Evolutionary conservation across 1,140 invertebrate genomes (phyloP).

Genomic region (Sinonovacula constricta): DNA sequence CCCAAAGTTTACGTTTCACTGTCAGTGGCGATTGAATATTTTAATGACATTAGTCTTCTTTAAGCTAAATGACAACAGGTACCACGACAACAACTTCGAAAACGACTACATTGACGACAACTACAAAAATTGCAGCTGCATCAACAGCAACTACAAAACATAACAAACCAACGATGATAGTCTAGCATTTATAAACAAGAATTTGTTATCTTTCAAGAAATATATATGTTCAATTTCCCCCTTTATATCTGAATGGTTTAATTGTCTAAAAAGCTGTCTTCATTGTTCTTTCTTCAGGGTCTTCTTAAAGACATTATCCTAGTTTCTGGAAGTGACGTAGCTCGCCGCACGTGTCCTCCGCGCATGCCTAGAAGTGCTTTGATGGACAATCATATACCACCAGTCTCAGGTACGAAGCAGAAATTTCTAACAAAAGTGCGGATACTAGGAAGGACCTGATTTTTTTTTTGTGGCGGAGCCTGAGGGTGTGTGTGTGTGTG

Average conservation of each 20-base stretch:
- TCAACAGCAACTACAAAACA: background rate
- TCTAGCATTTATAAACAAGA: background rate
- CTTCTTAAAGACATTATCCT: constrained; percentile 69
- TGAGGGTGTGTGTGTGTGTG: no score
- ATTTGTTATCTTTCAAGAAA: background rate
- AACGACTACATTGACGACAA: no score
- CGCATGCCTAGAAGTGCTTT: constrained; percentile 50
- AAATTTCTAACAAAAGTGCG: background rate
- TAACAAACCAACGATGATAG: background rate
- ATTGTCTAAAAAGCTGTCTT: background rate
- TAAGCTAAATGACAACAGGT: no score
- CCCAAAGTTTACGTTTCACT: no score
- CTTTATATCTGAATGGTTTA: background rate
- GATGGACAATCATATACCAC: constrained; percentile 63
- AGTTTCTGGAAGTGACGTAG: constrained; percentile 67
- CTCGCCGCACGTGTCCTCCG: constrained; percentile 64
- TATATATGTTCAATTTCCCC: background rate
- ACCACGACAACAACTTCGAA: no score
- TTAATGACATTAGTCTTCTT: no score
- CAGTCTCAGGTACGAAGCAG: constrained; percentile 57
- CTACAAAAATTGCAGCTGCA: background rate
- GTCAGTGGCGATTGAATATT: no score
- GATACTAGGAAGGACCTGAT: no score
- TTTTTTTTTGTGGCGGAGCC: no score
- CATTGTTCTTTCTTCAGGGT: constrained; percentile 58